Evolutionary conservation across 1,140 invertebrate genomes (phyloP).

Genomic region (Aphaenogaster ashmeadi): DNA sequence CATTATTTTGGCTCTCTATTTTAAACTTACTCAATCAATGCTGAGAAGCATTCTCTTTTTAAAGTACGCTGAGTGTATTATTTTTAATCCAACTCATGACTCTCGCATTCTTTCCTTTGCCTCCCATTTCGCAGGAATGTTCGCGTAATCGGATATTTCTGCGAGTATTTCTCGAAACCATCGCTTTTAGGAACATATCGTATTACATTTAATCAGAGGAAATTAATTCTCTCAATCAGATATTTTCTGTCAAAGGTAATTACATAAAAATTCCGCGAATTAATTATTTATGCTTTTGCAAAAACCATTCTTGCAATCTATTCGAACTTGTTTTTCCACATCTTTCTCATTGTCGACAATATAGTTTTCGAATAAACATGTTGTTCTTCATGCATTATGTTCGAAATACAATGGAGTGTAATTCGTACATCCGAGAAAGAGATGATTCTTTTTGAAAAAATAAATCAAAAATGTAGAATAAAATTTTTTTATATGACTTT

Average conservation of each 20-base stretch:
- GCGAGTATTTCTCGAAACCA: neutral
- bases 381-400: neutral
- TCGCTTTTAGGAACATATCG: neutral
- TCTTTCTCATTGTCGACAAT: neutral
- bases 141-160: neutral
- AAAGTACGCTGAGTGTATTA: constrained; percentile 1
- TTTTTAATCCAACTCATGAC: constrained; percentile 28
- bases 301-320: neutral
- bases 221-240: neutral
- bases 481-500: no score
- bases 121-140: constrained; percentile 4
- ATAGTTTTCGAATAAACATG: neutral
- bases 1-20: neutral
- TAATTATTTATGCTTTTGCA: neutral
- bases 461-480: no score
- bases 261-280: neutral
- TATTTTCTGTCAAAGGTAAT: neutral
- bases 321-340: neutral
- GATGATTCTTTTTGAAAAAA: no score
- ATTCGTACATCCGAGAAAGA: no score
- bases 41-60: neutral
- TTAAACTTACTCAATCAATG: neutral
- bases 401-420: neutral
- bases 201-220: neutral
- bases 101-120: neutral